These are phyloP conservation scores for Hydrochoerus hydrochaeris DNA, from an alignment of 2,113 vertebrate species.

Conservation along the genomic window DNA sequence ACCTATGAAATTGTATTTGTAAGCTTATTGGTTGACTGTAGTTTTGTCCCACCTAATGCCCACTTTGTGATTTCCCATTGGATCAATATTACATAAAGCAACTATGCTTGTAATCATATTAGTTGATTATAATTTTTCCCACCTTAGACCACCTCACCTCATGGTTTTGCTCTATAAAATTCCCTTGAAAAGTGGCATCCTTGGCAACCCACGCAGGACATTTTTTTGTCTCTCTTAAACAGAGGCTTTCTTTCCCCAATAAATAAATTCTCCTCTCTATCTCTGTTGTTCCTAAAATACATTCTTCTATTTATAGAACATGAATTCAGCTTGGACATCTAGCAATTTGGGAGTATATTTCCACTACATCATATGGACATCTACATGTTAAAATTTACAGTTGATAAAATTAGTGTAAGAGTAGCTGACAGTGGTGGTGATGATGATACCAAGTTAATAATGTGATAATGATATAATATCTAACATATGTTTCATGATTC, in stretches of 20 bases:
- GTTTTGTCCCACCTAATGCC: neutral
- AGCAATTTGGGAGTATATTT: no score
- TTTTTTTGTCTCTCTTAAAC: no score
- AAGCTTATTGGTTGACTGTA: neutral
- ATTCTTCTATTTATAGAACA: no score
- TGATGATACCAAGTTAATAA: neutral
- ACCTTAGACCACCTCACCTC: no score
- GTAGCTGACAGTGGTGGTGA: neutral
- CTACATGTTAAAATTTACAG: neutral
- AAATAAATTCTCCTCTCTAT: no score
- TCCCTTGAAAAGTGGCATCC: no score
- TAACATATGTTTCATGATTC: neutral
- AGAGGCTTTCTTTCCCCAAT: no score
- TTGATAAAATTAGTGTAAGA: neutral
- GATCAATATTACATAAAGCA: neutral
- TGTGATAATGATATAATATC: neutral
- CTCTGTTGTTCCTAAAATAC: no score
- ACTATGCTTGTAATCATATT: neutral
- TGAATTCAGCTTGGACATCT: no score
- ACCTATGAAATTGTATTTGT: neutral
- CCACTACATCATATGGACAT: neutral
- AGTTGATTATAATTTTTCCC: no score
- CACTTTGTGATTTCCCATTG: neutral
- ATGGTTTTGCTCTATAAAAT: no score
- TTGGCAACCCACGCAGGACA: no score